A percentile compares a stretch with the other conserved stretches of the same genome.
phyloP scores from a whole-genome alignment of 2,113 vertebrate species.

The Tyto alba region DNA sequence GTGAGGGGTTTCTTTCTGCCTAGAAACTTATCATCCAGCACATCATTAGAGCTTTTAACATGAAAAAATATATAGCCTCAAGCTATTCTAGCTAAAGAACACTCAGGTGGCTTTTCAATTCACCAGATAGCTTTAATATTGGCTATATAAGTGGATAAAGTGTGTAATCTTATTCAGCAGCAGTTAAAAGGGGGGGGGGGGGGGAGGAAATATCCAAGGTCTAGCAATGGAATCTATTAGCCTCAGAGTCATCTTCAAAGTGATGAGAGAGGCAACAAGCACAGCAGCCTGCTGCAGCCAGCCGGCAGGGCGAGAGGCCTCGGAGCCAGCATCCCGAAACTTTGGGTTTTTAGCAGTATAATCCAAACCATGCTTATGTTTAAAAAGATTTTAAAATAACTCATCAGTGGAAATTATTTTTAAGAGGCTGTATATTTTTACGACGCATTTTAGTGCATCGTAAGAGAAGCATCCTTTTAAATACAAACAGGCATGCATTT shows the following conservation, averaged over 20 bases:
- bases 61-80: conserved; percentile 36
- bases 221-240: background rate
- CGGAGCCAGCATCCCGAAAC: background rate
- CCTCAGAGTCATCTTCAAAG: background rate
- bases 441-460: background rate
- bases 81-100: conserved; percentile 41
- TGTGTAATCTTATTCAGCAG: conserved; percentile 20
- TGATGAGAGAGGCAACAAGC: background rate
- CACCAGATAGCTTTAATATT: conserved; percentile 44
- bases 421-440: conserved; percentile 19
- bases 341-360: background rate
- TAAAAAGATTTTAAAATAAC: conserved; percentile 6
- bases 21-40: conserved; percentile 38
- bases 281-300: background rate
- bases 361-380: background rate
- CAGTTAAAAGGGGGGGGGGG: conserved; percentile 9
- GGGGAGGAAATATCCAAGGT: background rate
- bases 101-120: conserved; percentile 40
- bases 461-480: background rate
- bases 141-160: background rate
- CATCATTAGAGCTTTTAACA: conserved; percentile 59
- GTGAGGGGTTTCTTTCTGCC: background rate
- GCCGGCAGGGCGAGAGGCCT: background rate
- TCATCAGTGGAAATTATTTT: conserved; percentile 18
- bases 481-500: background rate